These are phyloP conservation scores for Perca fluviatilis DNA, from an alignment of 2,113 vertebrate genomes.

Conservation along the genomic window DNA sequence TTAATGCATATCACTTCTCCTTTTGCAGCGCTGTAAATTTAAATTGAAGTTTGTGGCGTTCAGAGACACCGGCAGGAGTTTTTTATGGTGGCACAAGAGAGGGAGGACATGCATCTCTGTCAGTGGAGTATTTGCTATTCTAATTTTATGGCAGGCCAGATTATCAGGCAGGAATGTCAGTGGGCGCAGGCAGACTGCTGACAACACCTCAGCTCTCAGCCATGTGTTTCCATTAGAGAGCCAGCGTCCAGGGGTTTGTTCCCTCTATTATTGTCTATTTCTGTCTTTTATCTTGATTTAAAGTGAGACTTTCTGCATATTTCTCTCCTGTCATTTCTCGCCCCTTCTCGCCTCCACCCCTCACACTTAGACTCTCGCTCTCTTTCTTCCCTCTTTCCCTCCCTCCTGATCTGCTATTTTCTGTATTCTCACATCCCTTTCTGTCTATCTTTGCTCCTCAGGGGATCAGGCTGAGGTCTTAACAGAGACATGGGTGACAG, in stretches of 20 bases:
- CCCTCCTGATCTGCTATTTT: conserved; percentile 51
- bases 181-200: conserved; percentile 90
- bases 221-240: conserved; percentile 98
- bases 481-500: conserved; percentile 57
- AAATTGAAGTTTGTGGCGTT: conserved; percentile 99
- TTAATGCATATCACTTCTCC: conserved; percentile 99
- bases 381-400: conserved; percentile 26
- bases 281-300: conserved; percentile 99
- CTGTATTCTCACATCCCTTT: conserved; percentile 13
- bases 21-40: conserved; percentile 99
- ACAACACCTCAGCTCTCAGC: conserved; percentile 97
- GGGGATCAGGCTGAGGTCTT: conserved; percentile 77
- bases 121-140: conserved; percentile 99
- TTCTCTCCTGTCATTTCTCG: conserved; percentile 92
- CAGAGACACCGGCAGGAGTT: conserved; percentile 93
- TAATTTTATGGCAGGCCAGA: conserved; percentile 99
- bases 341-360: conserved; percentile 16
- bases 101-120: conserved; percentile 99
- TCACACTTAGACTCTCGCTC: conserved; percentile 4
- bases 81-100: conserved; percentile 94
- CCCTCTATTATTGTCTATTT: conserved; percentile 97
- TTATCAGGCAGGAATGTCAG: conserved; percentile 98
- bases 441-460: conserved; percentile 39
- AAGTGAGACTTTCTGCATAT: conserved; percentile 95
- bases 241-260: conserved; percentile 93